Percentiles rank a stretch among this genome's conserved stretches.
These are phyloP conservation scores for Austrofundulus limnaeus DNA, from an alignment of 2,113 vertebrate species.

Conservation along the genomic window DNA sequence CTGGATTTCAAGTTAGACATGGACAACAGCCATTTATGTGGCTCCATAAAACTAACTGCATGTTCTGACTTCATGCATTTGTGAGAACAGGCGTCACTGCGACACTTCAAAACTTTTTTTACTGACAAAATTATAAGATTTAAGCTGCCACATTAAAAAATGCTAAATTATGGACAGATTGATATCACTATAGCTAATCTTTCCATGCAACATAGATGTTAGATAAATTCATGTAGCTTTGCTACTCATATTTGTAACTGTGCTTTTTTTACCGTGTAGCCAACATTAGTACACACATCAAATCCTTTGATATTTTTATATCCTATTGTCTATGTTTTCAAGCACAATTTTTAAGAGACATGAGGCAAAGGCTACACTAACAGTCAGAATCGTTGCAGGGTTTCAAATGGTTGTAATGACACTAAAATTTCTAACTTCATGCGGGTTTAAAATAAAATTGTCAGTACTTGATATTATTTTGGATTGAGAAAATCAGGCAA, in stretches of 20 bases:
- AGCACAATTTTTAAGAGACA: not conserved
- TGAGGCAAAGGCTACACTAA: not conserved
- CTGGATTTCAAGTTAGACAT: constrained; percentile 38
- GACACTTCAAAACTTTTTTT: not conserved
- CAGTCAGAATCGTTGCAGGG: not conserved
- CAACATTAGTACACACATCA: not conserved
- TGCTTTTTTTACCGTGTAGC: not conserved
- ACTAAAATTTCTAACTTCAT: no score
- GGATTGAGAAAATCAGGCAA: no score
- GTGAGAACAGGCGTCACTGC: not conserved
- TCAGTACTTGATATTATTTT: no score
- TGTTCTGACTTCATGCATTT: not conserved
- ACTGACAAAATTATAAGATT: not conserved
- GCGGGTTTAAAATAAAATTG: no score
- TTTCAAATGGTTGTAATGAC: not conserved
- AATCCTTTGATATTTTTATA: not conserved
- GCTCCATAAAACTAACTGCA: constrained; percentile 2
- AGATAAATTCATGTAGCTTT: not conserved
- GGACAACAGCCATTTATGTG: constrained; percentile 6
- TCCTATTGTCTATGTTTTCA: not conserved
- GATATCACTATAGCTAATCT: not conserved
- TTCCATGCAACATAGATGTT: not conserved
- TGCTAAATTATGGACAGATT: not conserved
- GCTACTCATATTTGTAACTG: not conserved
- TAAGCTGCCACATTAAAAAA: not conserved